Evolutionary conservation across 37 sponge, comb jelly and placozoan genomes (phyloP), one percentile per base, ranked within the genome.

Genomic region (Chondrilla cf. caribensis): DNA sequence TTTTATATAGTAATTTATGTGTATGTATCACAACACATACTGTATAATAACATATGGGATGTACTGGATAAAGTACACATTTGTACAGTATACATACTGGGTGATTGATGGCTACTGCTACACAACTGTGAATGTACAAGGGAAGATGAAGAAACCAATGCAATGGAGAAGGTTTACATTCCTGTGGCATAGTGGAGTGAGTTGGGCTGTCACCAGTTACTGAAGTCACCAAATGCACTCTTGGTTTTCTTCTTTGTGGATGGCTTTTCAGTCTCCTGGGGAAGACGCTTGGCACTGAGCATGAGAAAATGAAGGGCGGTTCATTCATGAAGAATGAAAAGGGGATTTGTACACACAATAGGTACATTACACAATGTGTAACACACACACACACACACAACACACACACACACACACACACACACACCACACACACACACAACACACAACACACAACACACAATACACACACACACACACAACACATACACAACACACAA

Each of bases 151-250:
- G n/a, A n/a, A n/a, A n/a, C n/a, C n/a, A n/a, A n/a, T n/a, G n/a
- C n/a, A n/a, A n/a, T n/a, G n/a, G n/a, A n/a, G n/a, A n/a, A n/a
- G n/a, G n/a, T n/a, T n/a, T n/a, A n/a, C n/a, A n/a, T n/a, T n/a
- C n/a, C n/a, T n/a, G n/a, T n/a, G n/a, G n/a, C n/a, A n/a, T n/a
- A n/a, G n/a, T n/a, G n/a, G n/a, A n/a, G n/a, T n/a, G n/a, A n/a
- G n/a, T n/a, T n/a, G n/a, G n/a, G n/a, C n/a, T n/a, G 1, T 67
- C 38, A 86, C 86, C 86, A 83, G 21, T 44, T 11, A 82, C 83
- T 90, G 57, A 86, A 86, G 58, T 86, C 81, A 37, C 84, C 79
- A 78, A 85, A 77, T 33, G 71, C 75, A 51, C 54, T 38, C 54
- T 70, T 76, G 15, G 60, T 58, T 60, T 35, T 3, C 54, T 72